Base-by-base conservation (phyloP, 2,888 invertebrate species). In the Philopedon plagiatum region DNA sequence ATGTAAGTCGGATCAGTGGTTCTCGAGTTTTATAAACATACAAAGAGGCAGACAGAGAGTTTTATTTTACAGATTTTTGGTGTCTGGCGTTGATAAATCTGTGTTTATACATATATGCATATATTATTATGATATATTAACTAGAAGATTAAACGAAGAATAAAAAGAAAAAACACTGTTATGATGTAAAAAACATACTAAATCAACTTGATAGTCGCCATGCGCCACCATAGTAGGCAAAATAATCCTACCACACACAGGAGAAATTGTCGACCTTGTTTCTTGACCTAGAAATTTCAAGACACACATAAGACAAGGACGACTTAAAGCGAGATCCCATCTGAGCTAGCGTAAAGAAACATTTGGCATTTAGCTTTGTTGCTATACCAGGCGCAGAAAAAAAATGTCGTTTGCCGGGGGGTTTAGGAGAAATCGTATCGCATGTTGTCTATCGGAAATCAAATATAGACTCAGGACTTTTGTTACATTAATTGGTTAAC, bases 191-290 rank as follows among this genome's bases (percentile, higher is more conserved):
- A 39, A 15, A 39, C 15, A 39, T 39, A 46, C 32, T 9, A 19
- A n/a, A 54, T 37, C 8, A 66, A 34, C 18, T 66, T 71, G 61
- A 66, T 71, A 71, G 61, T 66, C 32, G 39, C n/a, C 9, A 23
- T 23, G 58, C 26, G 58, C 49, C 51, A 46, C 29, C 37, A 70
- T 71, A 71, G 74, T 74, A 74, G 70, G 74, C 74, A 57, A 34
- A 37, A 23, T 44, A 66, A 65, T 69, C 65, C 70, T 69, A 56
- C 73, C 66, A 74, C 78, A 74, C 78, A 77, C 78, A 82, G 84
- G 86, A 86, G 86, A 86, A 86, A 86, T 86, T 86, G 82, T 82
- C 85, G 86, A 83, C 86, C 86, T 86, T 86, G 86, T 86, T 86
- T 85, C 84, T 84, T 86, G 86, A 86, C 86, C 86, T 85, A 86